phyloP scores from a whole-genome alignment of 2,888 invertebrate genomes.

The Agrochola circellaris region DNA sequence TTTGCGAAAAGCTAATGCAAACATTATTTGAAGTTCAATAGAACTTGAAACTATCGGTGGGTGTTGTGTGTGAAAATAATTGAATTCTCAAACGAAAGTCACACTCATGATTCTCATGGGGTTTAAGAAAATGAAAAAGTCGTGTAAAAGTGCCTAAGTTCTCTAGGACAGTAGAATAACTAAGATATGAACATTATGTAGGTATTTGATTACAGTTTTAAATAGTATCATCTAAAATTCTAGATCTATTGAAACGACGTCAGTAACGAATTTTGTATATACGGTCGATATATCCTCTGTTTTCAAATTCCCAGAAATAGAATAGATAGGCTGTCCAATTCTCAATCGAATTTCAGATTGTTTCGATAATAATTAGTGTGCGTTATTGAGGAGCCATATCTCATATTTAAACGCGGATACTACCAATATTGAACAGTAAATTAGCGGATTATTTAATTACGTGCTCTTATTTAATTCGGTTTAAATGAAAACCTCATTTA shows the following conservation, averaged over 20 bases:
- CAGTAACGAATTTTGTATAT: not conserved
- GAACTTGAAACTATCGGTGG: conserved; percentile 21
- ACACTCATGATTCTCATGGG: not conserved
- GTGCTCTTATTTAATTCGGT: too few relatives aligned
- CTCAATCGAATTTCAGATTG: conserved; percentile 4
- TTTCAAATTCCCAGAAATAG: conserved; percentile 3
- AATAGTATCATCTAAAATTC: not conserved
- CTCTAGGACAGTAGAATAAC: not conserved
- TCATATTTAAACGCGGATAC: too few relatives aligned
- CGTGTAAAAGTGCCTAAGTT: not conserved
- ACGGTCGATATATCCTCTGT: not conserved
- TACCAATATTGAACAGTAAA: too few relatives aligned
- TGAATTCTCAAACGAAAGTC: not conserved
- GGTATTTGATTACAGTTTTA: not conserved
- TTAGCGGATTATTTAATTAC: not conserved
- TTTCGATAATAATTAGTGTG: not conserved
- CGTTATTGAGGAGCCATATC: too few relatives aligned
- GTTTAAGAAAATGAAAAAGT: not conserved
- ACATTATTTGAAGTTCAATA: conserved; percentile 40
- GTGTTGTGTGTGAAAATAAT: not conserved
- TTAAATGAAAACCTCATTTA: not conserved
- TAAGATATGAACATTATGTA: not conserved
- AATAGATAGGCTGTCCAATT: not conserved
- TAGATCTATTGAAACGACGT: not conserved
- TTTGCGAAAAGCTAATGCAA: conserved; percentile 40